Percentiles rank a stretch among this genome's conserved stretches.
Evolutionary conservation across 2,113 vertebrate species (phyloP).

Genomic region (Seriola aureovittata): DNA sequence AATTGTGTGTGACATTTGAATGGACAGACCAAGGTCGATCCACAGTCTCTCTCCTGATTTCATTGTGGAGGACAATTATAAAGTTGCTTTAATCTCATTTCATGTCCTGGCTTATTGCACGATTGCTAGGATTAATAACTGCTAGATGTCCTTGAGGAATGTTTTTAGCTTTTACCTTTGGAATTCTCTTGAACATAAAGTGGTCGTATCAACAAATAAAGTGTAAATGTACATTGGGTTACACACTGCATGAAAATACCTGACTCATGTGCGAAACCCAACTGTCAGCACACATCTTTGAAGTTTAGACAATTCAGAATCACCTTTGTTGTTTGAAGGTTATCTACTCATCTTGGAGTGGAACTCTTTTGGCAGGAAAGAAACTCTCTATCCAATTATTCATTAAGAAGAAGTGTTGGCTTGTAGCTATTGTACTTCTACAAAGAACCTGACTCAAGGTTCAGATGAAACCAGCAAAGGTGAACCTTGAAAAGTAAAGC

Average conservation of each 20-base stretch:
- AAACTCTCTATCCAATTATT: not conserved
- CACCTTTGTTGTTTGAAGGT: conserved; percentile 58
- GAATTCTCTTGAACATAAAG: conserved; percentile 11
- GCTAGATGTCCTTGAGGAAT: conserved; percentile 26
- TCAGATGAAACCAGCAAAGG: conserved; percentile 44
- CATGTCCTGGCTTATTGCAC: conserved; percentile 4
- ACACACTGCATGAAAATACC: not conserved
- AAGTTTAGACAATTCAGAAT: conserved; percentile 36
- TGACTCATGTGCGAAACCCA: conserved; percentile 20
- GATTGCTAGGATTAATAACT: conserved; percentile 20
- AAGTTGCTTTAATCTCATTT: conserved; percentile 50
- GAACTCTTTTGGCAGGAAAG: not conserved
- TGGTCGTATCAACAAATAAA: conserved; percentile 11
- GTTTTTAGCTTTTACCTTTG: conserved; percentile 13
- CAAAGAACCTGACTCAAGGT: conserved; percentile 33
- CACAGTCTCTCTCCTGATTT: conserved; percentile 23
- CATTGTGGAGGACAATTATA: conserved; percentile 26
- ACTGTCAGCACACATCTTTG: conserved; percentile 29
- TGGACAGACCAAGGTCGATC: conserved; percentile 27
- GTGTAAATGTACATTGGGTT: conserved; percentile 7
- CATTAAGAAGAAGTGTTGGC: conserved; percentile 3
- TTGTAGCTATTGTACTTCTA: conserved; percentile 18
- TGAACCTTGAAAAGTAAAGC: conserved; percentile 28
- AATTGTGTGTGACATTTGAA: conserved; percentile 48
- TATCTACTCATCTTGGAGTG: conserved; percentile 29